Evolutionary conservation across 2,888 invertebrate species (phyloP).

Genomic region (Temnothorax unifasciatus): DNA sequence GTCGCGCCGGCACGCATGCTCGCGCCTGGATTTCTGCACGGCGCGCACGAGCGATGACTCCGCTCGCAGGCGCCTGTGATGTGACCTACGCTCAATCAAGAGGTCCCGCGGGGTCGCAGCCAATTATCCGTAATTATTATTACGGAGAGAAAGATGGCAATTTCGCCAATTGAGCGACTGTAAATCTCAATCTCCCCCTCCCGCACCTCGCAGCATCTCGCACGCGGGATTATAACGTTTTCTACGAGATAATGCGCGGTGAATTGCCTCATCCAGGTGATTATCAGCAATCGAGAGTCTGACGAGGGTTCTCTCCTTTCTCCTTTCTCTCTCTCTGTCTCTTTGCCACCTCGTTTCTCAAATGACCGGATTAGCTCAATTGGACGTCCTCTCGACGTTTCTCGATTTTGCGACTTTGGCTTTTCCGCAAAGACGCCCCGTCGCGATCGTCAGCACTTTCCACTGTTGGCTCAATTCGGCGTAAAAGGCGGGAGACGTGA

Average conservation of each 20-base stretch:
- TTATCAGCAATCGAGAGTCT: background rate
- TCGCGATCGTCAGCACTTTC: conserved; percentile 55
- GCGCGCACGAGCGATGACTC: conserved; percentile 60
- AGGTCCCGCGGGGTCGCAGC: conserved; percentile 67
- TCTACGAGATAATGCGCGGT: too few relatives aligned
- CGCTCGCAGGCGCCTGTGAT: conserved; percentile 42
- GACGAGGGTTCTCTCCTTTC: background rate
- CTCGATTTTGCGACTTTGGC: background rate
- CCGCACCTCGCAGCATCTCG: too few relatives aligned
- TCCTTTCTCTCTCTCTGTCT: too few relatives aligned
- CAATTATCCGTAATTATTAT: conserved; percentile 69
- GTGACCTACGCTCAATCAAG: conserved; percentile 65
- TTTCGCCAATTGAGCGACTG: conserved; percentile 68
- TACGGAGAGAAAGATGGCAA: conserved; percentile 52
- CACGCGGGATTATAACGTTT: background rate
- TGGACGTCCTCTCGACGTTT: background rate
- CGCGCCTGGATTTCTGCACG: conserved; percentile 63
- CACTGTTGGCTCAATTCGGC: conserved; percentile 49
- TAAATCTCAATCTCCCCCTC: conserved; percentile 43
- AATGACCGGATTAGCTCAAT: conserved; percentile 16
- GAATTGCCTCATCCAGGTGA: background rate
- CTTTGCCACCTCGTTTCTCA: background rate
- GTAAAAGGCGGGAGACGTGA: conserved; percentile 55
- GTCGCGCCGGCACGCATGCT: conserved; percentile 50
- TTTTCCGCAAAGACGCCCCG: conserved; percentile 37